phyloP scores from a whole-genome alignment of 2,797 vertebrate species.

The Crocidura indochinensis region DNA sequence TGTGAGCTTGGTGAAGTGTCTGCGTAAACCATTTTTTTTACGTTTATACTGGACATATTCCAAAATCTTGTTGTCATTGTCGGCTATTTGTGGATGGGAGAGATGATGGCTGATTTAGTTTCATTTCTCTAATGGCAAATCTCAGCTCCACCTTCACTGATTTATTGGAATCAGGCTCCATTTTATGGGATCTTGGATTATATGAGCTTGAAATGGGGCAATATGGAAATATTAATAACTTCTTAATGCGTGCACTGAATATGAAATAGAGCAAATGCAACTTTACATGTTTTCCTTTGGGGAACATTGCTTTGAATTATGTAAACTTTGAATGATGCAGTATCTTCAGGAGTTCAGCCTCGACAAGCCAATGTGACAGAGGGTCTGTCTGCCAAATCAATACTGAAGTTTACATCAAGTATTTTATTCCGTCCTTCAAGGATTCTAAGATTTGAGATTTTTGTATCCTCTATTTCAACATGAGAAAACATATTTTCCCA shows the following conservation, averaged over 20 bases:
- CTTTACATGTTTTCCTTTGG: conserved; percentile 67
- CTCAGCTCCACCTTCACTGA: neutral
- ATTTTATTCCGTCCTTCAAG: conserved; percentile 21
- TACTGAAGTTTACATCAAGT: conserved; percentile 57
- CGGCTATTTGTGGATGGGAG: conserved; percentile 16
- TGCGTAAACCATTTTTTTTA: neutral
- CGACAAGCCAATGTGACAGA: conserved; percentile 68
- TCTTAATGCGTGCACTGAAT: conserved; percentile 65
- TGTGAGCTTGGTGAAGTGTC: neutral
- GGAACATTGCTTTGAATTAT: conserved; percentile 71
- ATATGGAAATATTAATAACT: conserved; percentile 71
- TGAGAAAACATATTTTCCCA: conserved; percentile 45
- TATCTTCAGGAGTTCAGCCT: conserved; percentile 44
- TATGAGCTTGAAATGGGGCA: conserved; percentile 68
- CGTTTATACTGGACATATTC: neutral
- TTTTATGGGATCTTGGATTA: conserved; percentile 57
- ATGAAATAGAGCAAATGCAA: conserved; percentile 72
- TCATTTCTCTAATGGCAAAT: neutral
- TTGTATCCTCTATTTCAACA: conserved; percentile 25
- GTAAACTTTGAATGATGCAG: conserved; percentile 73
- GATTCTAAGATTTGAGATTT: conserved; percentile 8
- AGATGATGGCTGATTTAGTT: neutral
- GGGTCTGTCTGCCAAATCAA: conserved; percentile 55
- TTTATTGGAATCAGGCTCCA: neutral
- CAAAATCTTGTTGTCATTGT: neutral